Evolutionary conservation across 2,113 vertebrate species (phyloP), one percentile per base, ranked within the genome.

Genomic region (Ameiurus melas): DNA sequence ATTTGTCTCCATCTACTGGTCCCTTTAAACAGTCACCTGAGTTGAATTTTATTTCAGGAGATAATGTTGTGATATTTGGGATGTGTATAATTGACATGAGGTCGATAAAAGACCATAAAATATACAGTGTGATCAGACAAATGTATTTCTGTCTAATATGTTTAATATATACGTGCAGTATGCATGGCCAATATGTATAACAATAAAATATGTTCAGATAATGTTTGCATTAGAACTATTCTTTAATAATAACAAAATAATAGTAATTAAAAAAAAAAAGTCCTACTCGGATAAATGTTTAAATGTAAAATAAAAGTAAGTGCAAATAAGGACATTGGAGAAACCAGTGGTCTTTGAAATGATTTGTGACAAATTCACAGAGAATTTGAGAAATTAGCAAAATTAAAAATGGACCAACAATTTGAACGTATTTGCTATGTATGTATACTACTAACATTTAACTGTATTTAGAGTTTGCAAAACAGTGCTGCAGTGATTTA

Each of bases 1-100:
- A 70, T 80, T 30, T 90, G 86, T 85, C 89, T 85, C 89, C 89
- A 90, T 85, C 89, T 90, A 55, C 39, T 90, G 89, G 75, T 36
- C n/a, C 1, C 0, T 58, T 75, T 27, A 36, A 55, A 33, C 13
- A n/a, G 47, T 57, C 6, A 51, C 7, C 3, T 68, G 3, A 43
- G 16, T 30, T 27, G 8, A 79, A 19, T 58, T 57, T 36, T 79
- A 55, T 30, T 30, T 16, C 27, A 39, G 19, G 20, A 60, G 1
- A 36, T 27, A 43, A 83, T 62, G 10, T 43, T 43, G 2, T 78
- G 13, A 78, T 47, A 77, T 78, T 51, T 78, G 25, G 5, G 47
- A 78, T 16, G 25, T 78, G 75, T 51, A 51, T 0, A 75, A 25
- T 25, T 71, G 16, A 71, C 19, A 71, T 8, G 17, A 51, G 22